A percentile compares a stretch with the other conserved stretches of the same genome.
These are phyloP conservation scores for Anabacerthia variegaticeps DNA, from an alignment of 2,797 vertebrate genomes.

Conservation along the genomic window DNA sequence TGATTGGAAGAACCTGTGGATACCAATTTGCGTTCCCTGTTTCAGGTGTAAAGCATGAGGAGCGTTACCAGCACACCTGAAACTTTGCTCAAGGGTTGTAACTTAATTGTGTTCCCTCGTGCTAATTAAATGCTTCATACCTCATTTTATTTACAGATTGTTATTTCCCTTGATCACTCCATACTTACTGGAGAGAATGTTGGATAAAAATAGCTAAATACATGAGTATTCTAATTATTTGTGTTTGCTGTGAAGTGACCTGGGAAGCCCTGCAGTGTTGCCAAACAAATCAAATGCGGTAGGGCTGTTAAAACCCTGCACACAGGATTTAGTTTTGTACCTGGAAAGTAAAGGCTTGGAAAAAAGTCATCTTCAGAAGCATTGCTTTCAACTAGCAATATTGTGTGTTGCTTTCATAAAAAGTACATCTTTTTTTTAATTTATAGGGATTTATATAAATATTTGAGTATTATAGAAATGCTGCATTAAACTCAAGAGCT, in stretches of 20 bases:
- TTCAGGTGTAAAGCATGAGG: not conserved
- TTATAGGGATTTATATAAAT: not conserved
- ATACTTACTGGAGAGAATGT: not conserved
- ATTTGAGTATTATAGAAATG: not conserved
- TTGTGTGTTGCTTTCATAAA: not conserved
- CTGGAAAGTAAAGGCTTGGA: not conserved
- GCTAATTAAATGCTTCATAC: not conserved
- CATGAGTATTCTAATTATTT: not conserved
- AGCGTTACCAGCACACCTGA: not conserved
- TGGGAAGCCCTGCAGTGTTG: not conserved
- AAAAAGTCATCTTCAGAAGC: not conserved
- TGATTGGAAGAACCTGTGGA: not conserved
- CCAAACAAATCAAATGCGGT: not conserved
- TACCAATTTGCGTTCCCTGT: fast-evolving
- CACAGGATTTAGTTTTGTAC: not conserved
- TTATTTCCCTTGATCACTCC: not conserved
- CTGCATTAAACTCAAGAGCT: not conserved
- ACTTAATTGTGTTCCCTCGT: not conserved
- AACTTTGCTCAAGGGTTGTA: not conserved
- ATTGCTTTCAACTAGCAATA: not conserved
- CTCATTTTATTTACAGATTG: not conserved
- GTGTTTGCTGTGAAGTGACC: not conserved
- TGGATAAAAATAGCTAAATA: not conserved
- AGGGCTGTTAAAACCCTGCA: not conserved
- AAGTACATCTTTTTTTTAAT: not conserved